A percentile compares a stretch with the other conserved stretches of the same genome.
Evolutionary conservation across 1,140 invertebrate genomes (phyloP).

Genomic region (Leptinotarsa lineolata): DNA sequence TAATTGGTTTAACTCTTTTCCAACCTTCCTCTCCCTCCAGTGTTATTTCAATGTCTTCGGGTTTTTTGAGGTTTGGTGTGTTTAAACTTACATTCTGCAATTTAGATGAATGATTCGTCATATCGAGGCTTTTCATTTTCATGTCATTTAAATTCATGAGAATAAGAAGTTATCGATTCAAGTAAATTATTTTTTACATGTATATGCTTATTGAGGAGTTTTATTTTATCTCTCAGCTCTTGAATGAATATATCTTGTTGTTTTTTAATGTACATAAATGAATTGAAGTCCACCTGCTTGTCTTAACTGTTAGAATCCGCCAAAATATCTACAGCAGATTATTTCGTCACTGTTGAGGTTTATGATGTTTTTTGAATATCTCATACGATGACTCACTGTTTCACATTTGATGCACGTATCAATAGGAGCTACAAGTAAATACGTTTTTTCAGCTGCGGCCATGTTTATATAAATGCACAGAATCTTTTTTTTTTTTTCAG

Average conservation of each 20-base stretch:
- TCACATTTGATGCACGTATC: constrained; percentile 12
- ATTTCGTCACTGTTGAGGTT: constrained; percentile 13
- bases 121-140: neutral
- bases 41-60: neutral
- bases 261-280: neutral
- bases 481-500: too few species aligned
- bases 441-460: constrained; percentile 12
- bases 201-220: neutral
- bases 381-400: constrained; percentile 5
- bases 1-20: constrained; percentile 1
- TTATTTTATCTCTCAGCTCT: constrained; percentile 4
- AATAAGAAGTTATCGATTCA: neutral
- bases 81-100: neutral
- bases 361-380: neutral
- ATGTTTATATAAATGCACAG: too few species aligned
- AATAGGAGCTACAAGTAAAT: neutral
- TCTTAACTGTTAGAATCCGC: constrained; percentile 14
- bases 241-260: neutral
- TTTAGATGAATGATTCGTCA: constrained; percentile 10
- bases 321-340: constrained; percentile 7
- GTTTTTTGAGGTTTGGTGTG: constrained; percentile 10
- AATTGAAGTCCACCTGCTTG: neutral
- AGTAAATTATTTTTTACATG: constrained; percentile 7
- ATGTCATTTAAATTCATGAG: neutral
- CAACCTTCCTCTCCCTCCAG: neutral